Percentiles rank a stretch among this genome's conserved stretches.
phyloP scores from a whole-genome alignment of 2,888 invertebrate genomes.

The Drosophila mercatorum region DNA sequence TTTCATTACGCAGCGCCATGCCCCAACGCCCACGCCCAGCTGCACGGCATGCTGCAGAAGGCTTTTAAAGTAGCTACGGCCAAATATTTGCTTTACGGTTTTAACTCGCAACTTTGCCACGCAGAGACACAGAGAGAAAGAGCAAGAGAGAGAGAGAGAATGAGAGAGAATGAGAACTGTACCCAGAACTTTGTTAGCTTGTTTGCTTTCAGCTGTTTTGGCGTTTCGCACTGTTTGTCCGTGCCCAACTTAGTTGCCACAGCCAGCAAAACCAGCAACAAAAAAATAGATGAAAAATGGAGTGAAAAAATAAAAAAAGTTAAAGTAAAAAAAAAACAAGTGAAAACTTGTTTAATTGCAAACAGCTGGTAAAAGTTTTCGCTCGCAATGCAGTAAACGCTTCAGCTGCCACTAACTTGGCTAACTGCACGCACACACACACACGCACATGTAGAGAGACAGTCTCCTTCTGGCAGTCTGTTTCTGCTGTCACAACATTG shows the following conservation, averaged over 20 bases:
- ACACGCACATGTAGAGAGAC: background rate
- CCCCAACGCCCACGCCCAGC: conserved; percentile 31
- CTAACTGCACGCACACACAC: conserved; percentile 29
- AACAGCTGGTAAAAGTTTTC: conserved; percentile 63
- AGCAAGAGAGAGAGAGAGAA: background rate
- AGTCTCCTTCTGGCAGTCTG: background rate
- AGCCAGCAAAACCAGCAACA: background rate
- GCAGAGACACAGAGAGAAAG: background rate
- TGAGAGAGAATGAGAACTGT: conserved; percentile 9
- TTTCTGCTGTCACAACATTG: conserved; percentile 44
- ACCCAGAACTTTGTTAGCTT: conserved; percentile 44
- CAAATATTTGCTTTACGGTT: conserved; percentile 48
- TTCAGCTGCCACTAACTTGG: conserved; percentile 47
- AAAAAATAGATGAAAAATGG: background rate
- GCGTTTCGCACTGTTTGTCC: conserved; percentile 15
- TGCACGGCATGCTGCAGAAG: conserved; percentile 6
- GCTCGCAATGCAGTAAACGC: conserved; percentile 56
- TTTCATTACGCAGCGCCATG: conserved; percentile 58
- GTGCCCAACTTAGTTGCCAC: conserved; percentile 20
- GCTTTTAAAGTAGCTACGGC: conserved; percentile 42
- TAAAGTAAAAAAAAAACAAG: background rate
- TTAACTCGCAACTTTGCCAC: conserved; percentile 26
- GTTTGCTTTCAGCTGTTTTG: conserved; percentile 44
- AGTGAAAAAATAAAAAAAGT: background rate
- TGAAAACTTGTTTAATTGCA: conserved; percentile 74